Conservation (phyloP, 2,888 invertebrate species). For the Conomelus anceps region DNA sequence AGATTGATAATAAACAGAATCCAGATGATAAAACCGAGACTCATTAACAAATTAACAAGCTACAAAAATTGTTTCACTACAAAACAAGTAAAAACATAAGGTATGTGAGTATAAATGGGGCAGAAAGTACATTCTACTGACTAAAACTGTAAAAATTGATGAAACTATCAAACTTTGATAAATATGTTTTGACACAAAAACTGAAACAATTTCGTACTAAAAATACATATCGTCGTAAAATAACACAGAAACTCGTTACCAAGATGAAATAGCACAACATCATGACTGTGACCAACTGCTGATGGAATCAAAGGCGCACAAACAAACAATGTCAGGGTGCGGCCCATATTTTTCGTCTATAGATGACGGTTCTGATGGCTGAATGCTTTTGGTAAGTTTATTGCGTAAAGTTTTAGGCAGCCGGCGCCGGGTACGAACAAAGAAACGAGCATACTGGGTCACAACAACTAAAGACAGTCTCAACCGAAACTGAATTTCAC, state of each 20-base stretch:
- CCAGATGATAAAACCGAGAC: no score
- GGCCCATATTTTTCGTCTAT: background rate
- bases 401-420: background rate
- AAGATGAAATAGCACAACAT: background rate
- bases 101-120: no score
- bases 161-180: no score
- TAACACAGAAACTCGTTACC: background rate
- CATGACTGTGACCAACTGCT: background rate
- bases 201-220: background rate
- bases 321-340: background rate
- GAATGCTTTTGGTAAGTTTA: background rate
- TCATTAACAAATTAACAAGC: no score
- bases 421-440: background rate
- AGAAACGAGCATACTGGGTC: no score
- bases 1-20: no score
- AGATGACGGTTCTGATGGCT: background rate
- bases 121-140: no score
- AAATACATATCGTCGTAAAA: background rate
- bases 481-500: no score
- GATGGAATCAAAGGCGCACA: background rate
- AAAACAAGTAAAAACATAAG: no score
- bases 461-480: no score
- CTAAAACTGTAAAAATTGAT: no score
- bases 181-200: background rate
- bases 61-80: no score